Evolutionary conservation across 2,113 vertebrate species (phyloP), one percentile per base, ranked within the genome.

Genomic region (Petaurus breviceps): DNA sequence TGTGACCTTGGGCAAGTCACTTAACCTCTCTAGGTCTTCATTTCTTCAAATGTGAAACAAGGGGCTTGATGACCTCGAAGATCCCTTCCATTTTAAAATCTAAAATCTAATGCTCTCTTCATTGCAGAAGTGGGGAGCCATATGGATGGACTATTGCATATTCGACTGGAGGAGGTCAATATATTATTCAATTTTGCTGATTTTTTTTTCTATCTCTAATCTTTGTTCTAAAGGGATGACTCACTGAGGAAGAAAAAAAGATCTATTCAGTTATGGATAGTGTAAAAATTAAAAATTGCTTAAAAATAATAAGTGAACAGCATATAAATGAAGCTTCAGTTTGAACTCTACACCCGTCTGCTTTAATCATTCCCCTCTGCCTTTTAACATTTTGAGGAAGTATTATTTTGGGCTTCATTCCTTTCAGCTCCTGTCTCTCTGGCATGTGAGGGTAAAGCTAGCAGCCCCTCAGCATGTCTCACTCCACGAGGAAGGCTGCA

Each of bases 401-500:
- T 50, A 47, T 22, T 97, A 52, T 57, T 47, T 47, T 91, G 84
- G 90, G 90, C 12, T 92, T 94, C 26, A 31, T 91, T 96, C 95
- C 89, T 93, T 96, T 94, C 49, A 49, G 94, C 97, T 94, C 53
- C 37, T 95, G 92, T 96, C 92, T 93, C 96, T 53, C 92, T 89
- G 14, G 14, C 93, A 0, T 3, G 49, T 91, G 93, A 26, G n/a
- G 50, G 93, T 49, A 61, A 95, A 96, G 37, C 94, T 51, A 94
- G 94, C 50, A 96, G 94, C 93, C 92, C 2, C 97, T 93, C 97
- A 57, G 26, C 51, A 10, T 54, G 47, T 95, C 97, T 26, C 0
- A 0, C 90, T 94, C 28, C 51, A 52, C 90, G 95, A 94, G n/a
- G 93, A 94, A 97, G 97, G 68, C 97, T 98, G 97, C 68, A 96